Conservation (phyloP, 2,888 invertebrate genomes). For the Seira ritae region DNA sequence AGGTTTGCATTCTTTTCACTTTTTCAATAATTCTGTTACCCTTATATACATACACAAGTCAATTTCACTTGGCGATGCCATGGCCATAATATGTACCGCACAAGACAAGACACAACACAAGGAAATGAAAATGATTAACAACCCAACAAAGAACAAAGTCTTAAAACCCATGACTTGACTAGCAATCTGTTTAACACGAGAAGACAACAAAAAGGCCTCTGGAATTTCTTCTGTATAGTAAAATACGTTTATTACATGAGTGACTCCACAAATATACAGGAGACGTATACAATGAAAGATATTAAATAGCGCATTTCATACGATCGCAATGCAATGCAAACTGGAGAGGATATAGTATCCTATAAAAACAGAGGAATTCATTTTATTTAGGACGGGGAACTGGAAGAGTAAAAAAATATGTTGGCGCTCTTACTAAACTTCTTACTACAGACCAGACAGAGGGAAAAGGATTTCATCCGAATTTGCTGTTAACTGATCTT, state of each 20-base stretch:
- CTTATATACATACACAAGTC: not conserved
- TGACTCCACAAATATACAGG: not conserved
- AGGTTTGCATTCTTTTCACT: not conserved
- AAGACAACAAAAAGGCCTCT: conserved; percentile 20
- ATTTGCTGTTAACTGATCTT: conserved; percentile 24
- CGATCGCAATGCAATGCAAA: conserved; percentile 4
- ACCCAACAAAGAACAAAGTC: conserved; percentile 29
- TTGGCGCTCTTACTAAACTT: not conserved
- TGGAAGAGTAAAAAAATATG: not conserved
- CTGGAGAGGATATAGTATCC: not conserved
- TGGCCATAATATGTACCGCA: not conserved
- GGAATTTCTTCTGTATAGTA: conserved; percentile 14
- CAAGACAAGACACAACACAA: not conserved
- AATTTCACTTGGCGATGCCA: not conserved
- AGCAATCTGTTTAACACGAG: conserved; percentile 27
- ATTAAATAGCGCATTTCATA: not conserved
- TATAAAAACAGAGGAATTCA: not conserved
- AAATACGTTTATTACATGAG: not conserved
- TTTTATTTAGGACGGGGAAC: not conserved
- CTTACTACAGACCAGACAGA: not conserved
- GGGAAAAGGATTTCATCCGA: conserved; percentile 21
- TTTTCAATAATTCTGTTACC: not conserved
- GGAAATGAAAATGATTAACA: conserved; percentile 38
- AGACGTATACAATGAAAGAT: conserved; percentile 2
- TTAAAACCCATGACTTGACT: conserved; percentile 24